A percentile compares a stretch with the other conserved stretches of the same genome.
phyloP scores from a whole-genome alignment of 2,797 vertebrate genomes.

The Tangara arthus region DNA sequence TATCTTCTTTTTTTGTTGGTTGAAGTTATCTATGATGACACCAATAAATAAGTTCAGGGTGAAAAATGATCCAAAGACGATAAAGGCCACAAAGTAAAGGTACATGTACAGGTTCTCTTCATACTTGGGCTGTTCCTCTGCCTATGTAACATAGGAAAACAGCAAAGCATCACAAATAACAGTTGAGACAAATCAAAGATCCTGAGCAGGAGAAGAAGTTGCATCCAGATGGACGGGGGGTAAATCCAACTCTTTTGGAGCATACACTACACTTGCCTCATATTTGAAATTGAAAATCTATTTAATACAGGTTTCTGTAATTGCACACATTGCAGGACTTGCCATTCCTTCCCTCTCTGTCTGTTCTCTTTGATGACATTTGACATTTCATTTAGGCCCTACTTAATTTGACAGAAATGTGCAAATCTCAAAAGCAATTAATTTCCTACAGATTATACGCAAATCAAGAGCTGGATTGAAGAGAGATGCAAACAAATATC shows the following conservation, averaged over 20 bases:
- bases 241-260: not conserved
- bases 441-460: not conserved
- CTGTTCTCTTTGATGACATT: not conserved
- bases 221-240: not conserved
- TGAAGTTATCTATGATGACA: constrained; percentile 99
- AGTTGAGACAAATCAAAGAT: not conserved
- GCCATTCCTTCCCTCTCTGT: not conserved
- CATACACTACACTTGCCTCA: not conserved
- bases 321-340: not conserved
- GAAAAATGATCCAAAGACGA: constrained; percentile 97
- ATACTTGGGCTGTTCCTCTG: constrained; percentile 80
- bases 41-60: constrained; percentile 98
- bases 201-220: not conserved
- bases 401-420: not conserved
- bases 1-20: constrained; percentile 99
- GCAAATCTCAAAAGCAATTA: not conserved
- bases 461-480: not conserved
- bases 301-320: not conserved
- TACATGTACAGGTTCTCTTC: constrained; percentile 89
- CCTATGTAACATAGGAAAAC: constrained; percentile 69
- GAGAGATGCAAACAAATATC: not conserved
- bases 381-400: not conserved
- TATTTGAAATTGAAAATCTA: not conserved
- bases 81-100: constrained; percentile 94
- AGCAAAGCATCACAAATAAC: not conserved